Percentiles rank a stretch among this genome's conserved stretches.
Evolutionary conservation across 1,140 invertebrate species (phyloP).

Genomic region (Anastrepha ludens): DNA sequence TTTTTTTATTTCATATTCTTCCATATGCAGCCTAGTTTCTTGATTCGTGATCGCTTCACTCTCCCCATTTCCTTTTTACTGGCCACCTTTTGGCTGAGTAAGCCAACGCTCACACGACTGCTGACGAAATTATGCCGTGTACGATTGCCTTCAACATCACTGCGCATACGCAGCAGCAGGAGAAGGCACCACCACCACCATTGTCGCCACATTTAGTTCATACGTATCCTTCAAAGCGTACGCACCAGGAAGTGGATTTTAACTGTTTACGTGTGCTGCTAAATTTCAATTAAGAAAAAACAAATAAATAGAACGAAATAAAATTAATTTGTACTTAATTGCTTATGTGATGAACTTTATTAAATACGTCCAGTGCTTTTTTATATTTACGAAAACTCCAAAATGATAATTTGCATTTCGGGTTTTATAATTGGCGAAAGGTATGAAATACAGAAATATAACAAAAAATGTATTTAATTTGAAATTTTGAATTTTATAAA

Average conservation of each 20-base stretch:
- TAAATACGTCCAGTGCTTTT: background rate
- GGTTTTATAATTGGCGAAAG: constrained; percentile 81
- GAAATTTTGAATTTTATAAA: background rate
- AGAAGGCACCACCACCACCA: constrained; percentile 20
- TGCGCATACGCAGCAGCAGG: constrained; percentile 29
- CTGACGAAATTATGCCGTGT: background rate
- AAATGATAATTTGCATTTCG: constrained; percentile 81
- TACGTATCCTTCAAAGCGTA: constrained; percentile 40
- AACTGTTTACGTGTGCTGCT: background rate
- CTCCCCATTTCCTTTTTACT: background rate
- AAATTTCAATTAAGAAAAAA: background rate
- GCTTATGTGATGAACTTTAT: background rate
- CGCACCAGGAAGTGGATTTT: background rate
- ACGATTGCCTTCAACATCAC: background rate
- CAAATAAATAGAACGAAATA: background rate
- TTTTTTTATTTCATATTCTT: background rate
- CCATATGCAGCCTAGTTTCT: background rate
- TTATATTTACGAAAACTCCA: background rate
- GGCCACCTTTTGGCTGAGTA: background rate
- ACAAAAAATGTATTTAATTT: background rate
- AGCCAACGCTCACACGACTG: background rate
- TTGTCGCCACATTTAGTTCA: constrained; percentile 18
- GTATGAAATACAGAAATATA: constrained; percentile 66
- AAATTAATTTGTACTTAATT: too few species aligned
- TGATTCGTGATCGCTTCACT: too few species aligned